Evolutionary conservation across 2,797 vertebrate species (phyloP), one percentile per base, ranked within the genome.

Genomic region (Takifugu ocellatus): DNA sequence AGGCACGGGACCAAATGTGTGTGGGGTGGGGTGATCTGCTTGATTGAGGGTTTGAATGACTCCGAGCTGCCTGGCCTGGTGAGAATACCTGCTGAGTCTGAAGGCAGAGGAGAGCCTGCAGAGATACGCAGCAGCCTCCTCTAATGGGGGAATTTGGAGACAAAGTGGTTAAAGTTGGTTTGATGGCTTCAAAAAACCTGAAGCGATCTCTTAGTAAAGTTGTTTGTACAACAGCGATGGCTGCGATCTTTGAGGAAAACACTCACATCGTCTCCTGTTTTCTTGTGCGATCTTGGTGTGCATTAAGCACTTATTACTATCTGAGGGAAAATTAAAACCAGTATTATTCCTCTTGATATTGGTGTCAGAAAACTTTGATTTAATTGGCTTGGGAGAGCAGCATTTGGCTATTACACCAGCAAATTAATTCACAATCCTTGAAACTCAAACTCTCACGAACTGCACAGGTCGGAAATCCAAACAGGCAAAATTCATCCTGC

Each of bases 381-480:
- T 29, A 31, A 44, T 14, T 6, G 47, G 58, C 31, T 36, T 45
- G 49, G 27, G 26, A 47, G n/a, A 25, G n/a, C 24, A 29, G 25
- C 47, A 53, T 46, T 14, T 59, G 25, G 43, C 4, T 55, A 51
- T 64, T 46, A 36, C 21, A 7, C 58, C 25, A 6, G 61, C 66
- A 74, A 66, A 81, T 83, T 59, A 51, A 64, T 75, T 59, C 61
- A 58, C 68, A 68, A 60, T 49, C 61, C 67, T 50, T 73, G 47
- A 69, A 63, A 74, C 44, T 54, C 17, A 43, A 29, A 58, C 25
- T 50, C 27, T 61, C 49, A 8, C 57, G 58, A 48, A 36, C 27
- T 61, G 27, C 44, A 61, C 45, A 55, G 43, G 25, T 51, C 66
- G 50, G 67, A 66, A 21, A 73, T 72, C 76, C 52, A 51, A 57